Conservation (phyloP, 2,113 vertebrate species). For the Barbus barbus region DNA sequence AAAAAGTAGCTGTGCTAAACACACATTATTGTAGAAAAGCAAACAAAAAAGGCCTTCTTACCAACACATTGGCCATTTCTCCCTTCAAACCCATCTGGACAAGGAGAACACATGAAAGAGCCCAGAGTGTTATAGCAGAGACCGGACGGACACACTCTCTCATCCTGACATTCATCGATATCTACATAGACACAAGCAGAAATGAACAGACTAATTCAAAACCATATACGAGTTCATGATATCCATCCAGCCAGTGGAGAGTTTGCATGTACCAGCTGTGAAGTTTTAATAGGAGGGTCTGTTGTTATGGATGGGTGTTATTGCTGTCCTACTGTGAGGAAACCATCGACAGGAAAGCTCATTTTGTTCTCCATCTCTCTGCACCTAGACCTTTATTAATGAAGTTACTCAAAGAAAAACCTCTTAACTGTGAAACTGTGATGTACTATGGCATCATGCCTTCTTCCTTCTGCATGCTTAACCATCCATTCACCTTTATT, state of each 20-base stretch:
- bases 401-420: slow-evolving; percentile 31
- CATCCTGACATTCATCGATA: slow-evolving; percentile 84
- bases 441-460: background rate
- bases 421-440: slow-evolving; percentile 26
- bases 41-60: slow-evolving; percentile 66
- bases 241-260: background rate
- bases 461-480: background rate
- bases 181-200: slow-evolving; percentile 72
- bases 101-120: slow-evolving; percentile 86
- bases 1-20: slow-evolving; percentile 11
- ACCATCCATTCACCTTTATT: slow-evolving; percentile 24
- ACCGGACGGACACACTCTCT: slow-evolving; percentile 81
- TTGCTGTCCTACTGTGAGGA: slow-evolving; percentile 37
- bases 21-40: background rate
- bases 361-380: slow-evolving; percentile 26
- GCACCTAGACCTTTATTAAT: slow-evolving; percentile 24
- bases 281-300: background rate
- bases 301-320: slow-evolving; percentile 37
- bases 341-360: background rate
- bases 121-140: slow-evolving; percentile 87
- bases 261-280: background rate
- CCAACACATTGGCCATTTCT: slow-evolving; percentile 87
- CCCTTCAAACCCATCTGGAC: slow-evolving; percentile 83
- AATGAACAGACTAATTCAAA: background rate
- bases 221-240: background rate